These are phyloP conservation scores for Brachionus koreanus DNA, from an alignment of 1,140 invertebrate species.

Conservation along the genomic window DNA sequence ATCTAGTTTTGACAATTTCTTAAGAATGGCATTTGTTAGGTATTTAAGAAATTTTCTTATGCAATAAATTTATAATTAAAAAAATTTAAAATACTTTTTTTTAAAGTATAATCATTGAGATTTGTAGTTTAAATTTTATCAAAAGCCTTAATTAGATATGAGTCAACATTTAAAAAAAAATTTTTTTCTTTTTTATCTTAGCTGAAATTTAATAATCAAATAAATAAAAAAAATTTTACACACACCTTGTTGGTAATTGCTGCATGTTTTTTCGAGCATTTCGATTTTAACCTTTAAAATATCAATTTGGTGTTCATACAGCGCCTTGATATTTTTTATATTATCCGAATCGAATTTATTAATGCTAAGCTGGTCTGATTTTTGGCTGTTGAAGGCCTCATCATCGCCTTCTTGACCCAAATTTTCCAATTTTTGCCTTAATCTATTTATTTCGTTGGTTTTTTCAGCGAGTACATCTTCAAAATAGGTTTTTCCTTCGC, in stretches of 20 bases:
- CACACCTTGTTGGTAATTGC: constrained; percentile 28
- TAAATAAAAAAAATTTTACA: not conserved
- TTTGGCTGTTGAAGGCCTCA: not conserved
- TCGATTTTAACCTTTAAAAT: constrained; percentile 35
- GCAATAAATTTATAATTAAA: too few species aligned
- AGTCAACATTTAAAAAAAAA: too few species aligned
- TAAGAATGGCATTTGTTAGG: too few species aligned
- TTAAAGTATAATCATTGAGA: too few species aligned
- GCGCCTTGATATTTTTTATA: constrained; percentile 22
- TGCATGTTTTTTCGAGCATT: constrained; percentile 34
- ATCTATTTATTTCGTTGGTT: not conserved
- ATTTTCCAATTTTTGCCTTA: not conserved
- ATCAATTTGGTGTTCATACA: constrained; percentile 41
- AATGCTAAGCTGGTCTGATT: not conserved
- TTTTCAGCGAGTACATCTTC: constrained; percentile 11
- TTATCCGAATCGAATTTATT: constrained; percentile 13
- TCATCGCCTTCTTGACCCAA: not conserved
- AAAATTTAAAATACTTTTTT: too few species aligned
- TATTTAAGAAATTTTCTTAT: too few species aligned
- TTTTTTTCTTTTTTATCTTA: too few species aligned
- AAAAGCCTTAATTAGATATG: too few species aligned
- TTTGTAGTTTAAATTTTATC: too few species aligned
- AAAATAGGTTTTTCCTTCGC: constrained; percentile 6
- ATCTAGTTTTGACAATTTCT: too few species aligned
- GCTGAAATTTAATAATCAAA: not conserved